phyloP scores from a whole-genome alignment of 2,888 invertebrate species.

The Drosophila infuscata region DNA sequence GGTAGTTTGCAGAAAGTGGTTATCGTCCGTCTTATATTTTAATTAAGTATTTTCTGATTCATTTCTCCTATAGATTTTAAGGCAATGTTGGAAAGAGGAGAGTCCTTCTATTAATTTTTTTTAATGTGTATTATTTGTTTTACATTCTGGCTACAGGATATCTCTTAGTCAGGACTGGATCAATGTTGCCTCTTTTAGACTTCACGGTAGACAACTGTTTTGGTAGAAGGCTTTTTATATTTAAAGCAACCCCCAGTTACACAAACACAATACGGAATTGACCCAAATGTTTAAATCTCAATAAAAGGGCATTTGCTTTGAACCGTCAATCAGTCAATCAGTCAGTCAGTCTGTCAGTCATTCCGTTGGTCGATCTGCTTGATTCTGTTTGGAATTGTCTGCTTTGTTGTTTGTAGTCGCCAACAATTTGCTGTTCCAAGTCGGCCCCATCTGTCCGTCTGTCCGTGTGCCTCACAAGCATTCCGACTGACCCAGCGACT shows the following conservation, averaged over 20 bases:
- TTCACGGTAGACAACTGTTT: constrained; percentile 27
- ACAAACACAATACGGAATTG: constrained; percentile 75
- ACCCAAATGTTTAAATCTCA: constrained; percentile 77
- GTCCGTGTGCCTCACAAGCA: constrained; percentile 20
- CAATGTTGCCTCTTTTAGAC: background rate
- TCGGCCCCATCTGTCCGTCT: background rate
- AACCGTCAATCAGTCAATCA: constrained; percentile 64
- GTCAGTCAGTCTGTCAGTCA: constrained; percentile 54
- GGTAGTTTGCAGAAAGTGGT: background rate
- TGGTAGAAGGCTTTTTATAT: constrained; percentile 63
- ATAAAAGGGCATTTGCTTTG: constrained; percentile 68
- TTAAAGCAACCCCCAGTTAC: constrained; percentile 56
- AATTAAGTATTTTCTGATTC: background rate
- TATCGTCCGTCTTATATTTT: background rate
- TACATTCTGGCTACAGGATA: background rate
- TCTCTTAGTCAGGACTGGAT: background rate
- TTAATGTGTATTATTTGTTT: background rate
- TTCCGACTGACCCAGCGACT: background rate
- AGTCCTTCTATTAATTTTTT: too few species aligned
- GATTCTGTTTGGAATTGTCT: constrained; percentile 33
- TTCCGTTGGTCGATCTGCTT: constrained; percentile 37
- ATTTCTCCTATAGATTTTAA: background rate
- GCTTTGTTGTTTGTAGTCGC: constrained; percentile 42
- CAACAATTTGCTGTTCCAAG: constrained; percentile 63
- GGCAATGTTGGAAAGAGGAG: too few species aligned